Evolutionary conservation across 2,113 vertebrate species (phyloP).

Genomic region (rat (Rattus norvegicus)): GRCr8 NC_086021.1:161246501-161247000

Average conservation of each 20-base stretch:
- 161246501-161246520: slow-evolving; percentile 23
- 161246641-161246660: slow-evolving; percentile 1
- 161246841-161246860: background rate
- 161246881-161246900: background rate
- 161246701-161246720: slow-evolving; percentile 79
- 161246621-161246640: background rate
- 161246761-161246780: background rate
- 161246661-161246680: slow-evolving; percentile 29
- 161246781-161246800: background rate
- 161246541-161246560: background rate
- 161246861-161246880: background rate
- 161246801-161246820: background rate
- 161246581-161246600: background rate
- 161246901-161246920: slow-evolving; percentile 59
- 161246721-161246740: slow-evolving; percentile 32
- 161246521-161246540: slow-evolving; percentile 34
- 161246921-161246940: background rate
- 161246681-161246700: slow-evolving; percentile 52
- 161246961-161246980: background rate
- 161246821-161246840: background rate
- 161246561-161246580: background rate
- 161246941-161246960: background rate
- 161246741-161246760: slow-evolving; percentile 48
- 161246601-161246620: background rate
- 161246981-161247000: background rate